phyloP scores from a whole-genome alignment of 2,797 vertebrate genomes.

The Kryptolebias ocellatus region DNA sequence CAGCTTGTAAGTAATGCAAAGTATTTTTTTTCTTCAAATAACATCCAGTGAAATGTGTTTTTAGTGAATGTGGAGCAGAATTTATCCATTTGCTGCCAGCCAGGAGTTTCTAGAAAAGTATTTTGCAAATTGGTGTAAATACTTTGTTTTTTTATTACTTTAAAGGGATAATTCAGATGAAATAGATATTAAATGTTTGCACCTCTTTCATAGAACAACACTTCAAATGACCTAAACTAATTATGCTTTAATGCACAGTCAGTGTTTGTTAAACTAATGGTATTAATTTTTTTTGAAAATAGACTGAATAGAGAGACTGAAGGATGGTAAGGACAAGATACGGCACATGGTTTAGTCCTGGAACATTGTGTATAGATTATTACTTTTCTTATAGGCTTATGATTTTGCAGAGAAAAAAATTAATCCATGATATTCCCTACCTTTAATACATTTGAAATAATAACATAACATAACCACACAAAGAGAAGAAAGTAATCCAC shows the following conservation, averaged over 20 bases:
- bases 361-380: constrained; percentile 22
- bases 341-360: constrained; percentile 10
- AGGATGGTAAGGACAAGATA: constrained; percentile 14
- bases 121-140: constrained; percentile 54
- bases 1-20: constrained; percentile 19
- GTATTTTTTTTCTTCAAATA: constrained; percentile 16
- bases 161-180: not conserved
- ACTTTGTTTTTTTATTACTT: constrained; percentile 33
- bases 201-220: not conserved
- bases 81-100: constrained; percentile 28
- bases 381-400: constrained; percentile 39
- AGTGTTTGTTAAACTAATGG: not conserved
- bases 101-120: constrained; percentile 36
- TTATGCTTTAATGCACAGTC: not conserved
- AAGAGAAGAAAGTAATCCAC: constrained; percentile 19
- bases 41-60: constrained; percentile 11
- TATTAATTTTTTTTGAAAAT: constrained; percentile 26
- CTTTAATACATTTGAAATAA: constrained; percentile 29
- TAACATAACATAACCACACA: constrained; percentile 10
- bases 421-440: constrained; percentile 32
- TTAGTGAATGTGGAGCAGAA: constrained; percentile 12
- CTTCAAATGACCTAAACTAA: not conserved
- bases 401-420: constrained; percentile 26
- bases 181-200: not conserved
- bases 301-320: constrained; percentile 6